Percentiles rank a stretch among this genome's conserved stretches.
Conservation (phyloP, 2,797 vertebrate genomes). For the Coccyzus lansbergi region DNA sequence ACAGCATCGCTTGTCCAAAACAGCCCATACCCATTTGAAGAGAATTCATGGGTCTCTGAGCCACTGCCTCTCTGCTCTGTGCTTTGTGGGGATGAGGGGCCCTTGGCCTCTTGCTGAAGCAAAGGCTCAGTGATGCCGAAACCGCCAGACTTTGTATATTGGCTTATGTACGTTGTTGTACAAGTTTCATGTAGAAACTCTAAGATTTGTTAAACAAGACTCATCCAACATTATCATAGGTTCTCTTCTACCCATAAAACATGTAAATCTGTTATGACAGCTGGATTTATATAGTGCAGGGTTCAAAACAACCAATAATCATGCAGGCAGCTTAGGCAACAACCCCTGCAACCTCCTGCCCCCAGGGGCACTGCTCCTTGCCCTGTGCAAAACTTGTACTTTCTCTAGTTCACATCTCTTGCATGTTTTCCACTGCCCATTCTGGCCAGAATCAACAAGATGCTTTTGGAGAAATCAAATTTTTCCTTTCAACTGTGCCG, state of each 20-base stretch:
- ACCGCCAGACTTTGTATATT: background rate
- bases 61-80: rapidly evolving
- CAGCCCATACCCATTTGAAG: background rate
- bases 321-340: background rate
- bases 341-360: background rate
- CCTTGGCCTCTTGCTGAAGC: background rate
- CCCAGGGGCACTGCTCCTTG: rapidly evolving
- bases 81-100: background rate
- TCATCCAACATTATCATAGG: rapidly evolving
- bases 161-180: background rate
- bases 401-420: rapidly evolving
- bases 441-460: background rate
- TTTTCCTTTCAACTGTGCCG: background rate
- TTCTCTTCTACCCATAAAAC: background rate
- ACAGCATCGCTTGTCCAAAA: background rate
- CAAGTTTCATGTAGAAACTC: background rate
- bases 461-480: rapidly evolving
- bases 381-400: background rate
- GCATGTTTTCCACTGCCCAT: rapidly evolving
- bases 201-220: background rate
- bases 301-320: background rate
- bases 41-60: background rate
- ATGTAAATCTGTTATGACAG: background rate
- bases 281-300: background rate
- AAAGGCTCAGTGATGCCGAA: background rate